Base-by-base conservation (phyloP, 2,797 vertebrate species). In the Rhinella marina region DNA sequence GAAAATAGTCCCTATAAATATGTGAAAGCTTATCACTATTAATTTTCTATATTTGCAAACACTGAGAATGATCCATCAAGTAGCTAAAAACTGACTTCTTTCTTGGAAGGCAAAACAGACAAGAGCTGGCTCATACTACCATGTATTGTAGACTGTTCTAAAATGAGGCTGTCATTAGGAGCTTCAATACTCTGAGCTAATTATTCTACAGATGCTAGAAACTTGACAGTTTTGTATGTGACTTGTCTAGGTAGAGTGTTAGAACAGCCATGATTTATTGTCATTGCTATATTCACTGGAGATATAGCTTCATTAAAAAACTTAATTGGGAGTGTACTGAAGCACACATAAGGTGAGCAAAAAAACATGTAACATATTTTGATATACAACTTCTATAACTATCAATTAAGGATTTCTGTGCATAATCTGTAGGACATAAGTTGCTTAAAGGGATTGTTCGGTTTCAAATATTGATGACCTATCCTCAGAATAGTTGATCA, bases 191-290 rank as follows among this genome's bases (percentile, higher is more conserved):
- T 50, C 72, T 50, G 41, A 75, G 75, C 75, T 77, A 50, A 77
- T 77, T 77, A 77, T 77, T 77, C 11, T 52, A 50, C 23, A 25
- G 11, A 77, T 77, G 25, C 87, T 91, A 84, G 90, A 13, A 54
- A 14, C 50, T 75, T 77, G 75, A 77, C 75, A 77, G 50, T 52
- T 77, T 77, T 77, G 75, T 77, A 54, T 77, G 50, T 54, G 75
- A 77, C 23, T 25, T 25, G 23, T 77, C 48, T 77, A 25, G 41
- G 75, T 77, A 23, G 50, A 54, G 16, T n/a, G n/a, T 54, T 77
- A 77, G 75, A 77, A 77, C 75, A n/a, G 75, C 50, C 75, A 41
- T 52, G 50, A 17, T 54, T 77, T 54, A 25, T 50, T 77, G 75
- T 77, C 23, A 77, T n/a, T 77, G 11, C 23, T 54, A 14, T 54